Evolutionary conservation across 2,113 vertebrate species (phyloP).

Genomic region (Thomomys bottae): DNA sequence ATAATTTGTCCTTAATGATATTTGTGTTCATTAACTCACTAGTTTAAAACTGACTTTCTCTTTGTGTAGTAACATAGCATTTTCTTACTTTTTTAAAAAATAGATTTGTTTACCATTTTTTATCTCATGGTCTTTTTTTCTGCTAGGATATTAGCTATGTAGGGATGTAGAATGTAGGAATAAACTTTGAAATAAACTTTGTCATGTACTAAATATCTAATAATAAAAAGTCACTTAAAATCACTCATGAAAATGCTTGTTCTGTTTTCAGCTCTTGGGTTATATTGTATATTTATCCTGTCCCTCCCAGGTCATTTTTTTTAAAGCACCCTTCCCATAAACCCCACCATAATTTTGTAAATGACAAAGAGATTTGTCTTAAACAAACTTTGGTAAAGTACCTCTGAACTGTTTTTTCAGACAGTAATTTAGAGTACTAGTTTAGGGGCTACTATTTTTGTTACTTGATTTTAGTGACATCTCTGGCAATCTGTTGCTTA

Average conservation of each 20-base stretch:
- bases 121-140: not conserved
- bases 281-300: not conserved
- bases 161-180: not conserved
- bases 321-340: not conserved
- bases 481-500: no score
- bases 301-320: not conserved
- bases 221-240: not conserved
- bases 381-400: not conserved
- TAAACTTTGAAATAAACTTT: not conserved
- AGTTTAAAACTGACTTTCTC: slow-evolving; percentile 59
- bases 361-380: not conserved
- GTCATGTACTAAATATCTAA: not conserved
- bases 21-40: slow-evolving; percentile 46
- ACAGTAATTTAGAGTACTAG: no score
- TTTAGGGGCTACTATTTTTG: not conserved
- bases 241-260: not conserved
- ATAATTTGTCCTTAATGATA: not conserved
- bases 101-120: slow-evolving; percentile 8
- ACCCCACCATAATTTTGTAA: not conserved
- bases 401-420: not conserved
- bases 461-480: not conserved
- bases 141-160: not conserved
- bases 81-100: slow-evolving; percentile 8
- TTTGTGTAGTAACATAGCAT: slow-evolving; percentile 37
- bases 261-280: not conserved